Conservation (phyloP, 2,113 vertebrate genomes). For the Equus przewalskii region DNA sequence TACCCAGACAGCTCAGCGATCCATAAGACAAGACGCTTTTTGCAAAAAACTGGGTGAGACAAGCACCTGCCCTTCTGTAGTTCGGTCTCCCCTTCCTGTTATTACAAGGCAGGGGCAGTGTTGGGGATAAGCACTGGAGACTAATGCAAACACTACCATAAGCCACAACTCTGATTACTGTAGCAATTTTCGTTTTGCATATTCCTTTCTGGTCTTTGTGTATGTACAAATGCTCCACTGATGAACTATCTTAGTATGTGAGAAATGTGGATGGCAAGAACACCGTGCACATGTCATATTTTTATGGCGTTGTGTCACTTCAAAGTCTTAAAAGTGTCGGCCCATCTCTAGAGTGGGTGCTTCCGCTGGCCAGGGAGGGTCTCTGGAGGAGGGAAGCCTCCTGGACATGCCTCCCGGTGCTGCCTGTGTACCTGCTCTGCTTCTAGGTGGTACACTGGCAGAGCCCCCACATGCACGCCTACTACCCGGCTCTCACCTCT, state of each 20-base stretch:
- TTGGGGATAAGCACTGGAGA: neutral
- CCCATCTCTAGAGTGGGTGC: neutral
- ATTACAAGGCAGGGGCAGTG: neutral
- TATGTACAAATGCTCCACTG: neutral
- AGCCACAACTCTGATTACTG: neutral
- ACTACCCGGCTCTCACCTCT: constrained; percentile 96
- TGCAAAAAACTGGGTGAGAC: neutral
- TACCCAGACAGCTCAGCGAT: neutral
- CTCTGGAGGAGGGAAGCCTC: neutral
- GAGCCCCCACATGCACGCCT: constrained; percentile 98
- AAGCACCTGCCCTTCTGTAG: neutral
- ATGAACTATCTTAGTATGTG: neutral
- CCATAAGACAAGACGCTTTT: neutral
- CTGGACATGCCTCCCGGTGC: neutral
- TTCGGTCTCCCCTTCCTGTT: neutral
- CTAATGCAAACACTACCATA: neutral
- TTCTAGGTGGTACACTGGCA: constrained; percentile 98
- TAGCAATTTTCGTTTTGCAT: neutral
- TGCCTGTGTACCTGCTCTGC: constrained; percentile 54
- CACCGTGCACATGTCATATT: neutral
- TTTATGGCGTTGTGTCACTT: neutral
- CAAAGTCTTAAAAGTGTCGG: neutral
- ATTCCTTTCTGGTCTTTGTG: neutral
- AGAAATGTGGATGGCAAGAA: neutral
- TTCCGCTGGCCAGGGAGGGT: neutral